Conservation (phyloP, 2,797 vertebrate genomes). For the Molothrus ater region DNA sequence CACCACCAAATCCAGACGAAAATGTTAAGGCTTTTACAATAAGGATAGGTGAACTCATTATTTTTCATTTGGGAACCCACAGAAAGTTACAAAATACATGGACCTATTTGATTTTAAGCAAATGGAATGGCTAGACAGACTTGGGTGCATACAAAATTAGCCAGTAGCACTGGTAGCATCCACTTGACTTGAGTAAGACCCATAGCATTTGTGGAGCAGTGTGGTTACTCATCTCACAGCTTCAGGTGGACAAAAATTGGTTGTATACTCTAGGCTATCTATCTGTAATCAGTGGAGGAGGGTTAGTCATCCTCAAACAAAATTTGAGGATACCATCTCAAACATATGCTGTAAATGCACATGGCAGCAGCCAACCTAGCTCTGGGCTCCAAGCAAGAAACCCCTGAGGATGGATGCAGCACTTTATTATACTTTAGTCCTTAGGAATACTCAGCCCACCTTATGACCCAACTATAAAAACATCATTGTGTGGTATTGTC, state of each 20-base stretch:
- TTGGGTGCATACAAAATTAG: background rate
- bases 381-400: background rate
- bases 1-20: conserved; percentile 23
- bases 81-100: background rate
- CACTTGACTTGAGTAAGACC: background rate
- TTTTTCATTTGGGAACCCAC: background rate
- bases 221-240: background rate
- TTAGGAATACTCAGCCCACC: background rate
- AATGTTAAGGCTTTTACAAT: background rate
- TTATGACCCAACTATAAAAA: background rate
- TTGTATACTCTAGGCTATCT: background rate
- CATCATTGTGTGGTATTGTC: background rate
- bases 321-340: background rate
- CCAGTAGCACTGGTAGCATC: background rate
- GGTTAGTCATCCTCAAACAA: background rate
- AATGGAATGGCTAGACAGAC: background rate
- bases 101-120: background rate
- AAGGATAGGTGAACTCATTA: background rate
- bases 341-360: background rate
- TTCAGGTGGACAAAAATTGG: background rate
- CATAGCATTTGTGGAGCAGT: background rate
- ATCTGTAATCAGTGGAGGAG: background rate
- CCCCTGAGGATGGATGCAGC: background rate
- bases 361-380: background rate
- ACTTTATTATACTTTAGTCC: background rate